Percentiles rank a stretch among this genome's conserved stretches.
These are phyloP conservation scores for Pituophis catenifer DNA, from an alignment of 2,113 vertebrate genomes.

Conservation along the genomic window DNA sequence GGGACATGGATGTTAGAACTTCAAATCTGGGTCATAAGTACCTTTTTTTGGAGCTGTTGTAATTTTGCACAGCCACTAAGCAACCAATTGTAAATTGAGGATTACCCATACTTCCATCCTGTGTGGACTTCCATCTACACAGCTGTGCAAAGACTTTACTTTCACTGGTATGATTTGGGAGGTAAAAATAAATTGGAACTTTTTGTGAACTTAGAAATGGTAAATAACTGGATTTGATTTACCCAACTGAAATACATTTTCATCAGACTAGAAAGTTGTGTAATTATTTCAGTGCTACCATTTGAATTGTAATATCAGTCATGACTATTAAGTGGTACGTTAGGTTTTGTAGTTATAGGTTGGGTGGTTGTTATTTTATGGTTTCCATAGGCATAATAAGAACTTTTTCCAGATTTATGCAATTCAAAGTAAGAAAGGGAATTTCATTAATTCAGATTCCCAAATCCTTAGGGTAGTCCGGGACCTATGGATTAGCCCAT, in stretches of 20 bases:
- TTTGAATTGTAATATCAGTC: not conserved
- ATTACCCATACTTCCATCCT: not conserved
- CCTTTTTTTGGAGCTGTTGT: not conserved
- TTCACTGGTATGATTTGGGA: not conserved
- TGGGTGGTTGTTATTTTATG: not conserved
- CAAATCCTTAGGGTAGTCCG: not conserved
- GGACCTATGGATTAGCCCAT: not conserved
- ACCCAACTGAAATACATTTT: not conserved
- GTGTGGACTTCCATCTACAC: not conserved
- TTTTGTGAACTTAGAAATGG: not conserved
- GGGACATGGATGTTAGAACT: not conserved
- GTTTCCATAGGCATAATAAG: not conserved
- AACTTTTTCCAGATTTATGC: not conserved
- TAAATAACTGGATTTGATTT: not conserved
- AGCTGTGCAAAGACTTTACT: not conserved
- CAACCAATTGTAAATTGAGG: not conserved
- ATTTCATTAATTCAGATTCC: not conserved
- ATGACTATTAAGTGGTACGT: not conserved
- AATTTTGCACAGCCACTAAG: not conserved
- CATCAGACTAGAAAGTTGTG: not conserved
- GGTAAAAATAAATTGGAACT: not conserved
- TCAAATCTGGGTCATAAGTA: not conserved
- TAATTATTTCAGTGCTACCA: not conserved
- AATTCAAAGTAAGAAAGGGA: not conserved
- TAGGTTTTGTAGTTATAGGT: not conserved